These are phyloP conservation scores for Paracentrotus lividus DNA, from an alignment of 53 echinoderm and acorn worm genomes.

Conservation along the genomic window DNA sequence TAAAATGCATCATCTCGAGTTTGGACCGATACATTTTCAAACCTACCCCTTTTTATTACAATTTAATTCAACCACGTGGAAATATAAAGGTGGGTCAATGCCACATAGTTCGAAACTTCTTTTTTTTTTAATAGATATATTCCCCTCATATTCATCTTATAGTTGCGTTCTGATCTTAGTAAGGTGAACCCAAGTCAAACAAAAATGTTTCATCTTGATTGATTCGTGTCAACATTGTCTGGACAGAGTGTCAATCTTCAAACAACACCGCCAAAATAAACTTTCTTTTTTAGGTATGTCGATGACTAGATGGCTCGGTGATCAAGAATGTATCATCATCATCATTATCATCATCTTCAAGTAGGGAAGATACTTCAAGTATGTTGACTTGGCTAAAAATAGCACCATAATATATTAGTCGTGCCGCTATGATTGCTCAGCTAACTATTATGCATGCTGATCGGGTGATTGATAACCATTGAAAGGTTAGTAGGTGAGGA, in stretches of 20 bases:
- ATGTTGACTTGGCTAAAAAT: conserved; percentile 49
- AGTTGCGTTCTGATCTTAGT: not conserved
- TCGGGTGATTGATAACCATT: not conserved
- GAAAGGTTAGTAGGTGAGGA: conserved; percentile 52
- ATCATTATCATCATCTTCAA: too few species aligned
- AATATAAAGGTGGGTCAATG: too few species aligned
- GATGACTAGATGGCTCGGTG: conserved; percentile 13
- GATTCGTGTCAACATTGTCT: conserved; percentile 18
- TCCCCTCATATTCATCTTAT: not conserved
- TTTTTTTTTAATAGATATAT: not conserved
- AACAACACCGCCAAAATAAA: conserved; percentile 9
- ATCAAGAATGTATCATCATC: conserved; percentile 42
- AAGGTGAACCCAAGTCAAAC: not conserved
- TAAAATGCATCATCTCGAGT: too few species aligned
- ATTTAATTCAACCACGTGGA: too few species aligned
- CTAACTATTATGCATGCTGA: too few species aligned
- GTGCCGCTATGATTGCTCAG: conserved; percentile 14
- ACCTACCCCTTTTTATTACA: too few species aligned
- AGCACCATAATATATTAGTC: not conserved
- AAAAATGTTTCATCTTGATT: not conserved
- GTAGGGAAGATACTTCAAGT: not conserved
- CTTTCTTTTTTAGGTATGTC: conserved; percentile 9
- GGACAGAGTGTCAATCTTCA: not conserved
- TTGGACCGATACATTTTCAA: too few species aligned
- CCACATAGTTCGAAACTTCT: too few species aligned